phyloP scores from a whole-genome alignment of 2,113 vertebrate species.

The Sylvia atricapilla region DNA sequence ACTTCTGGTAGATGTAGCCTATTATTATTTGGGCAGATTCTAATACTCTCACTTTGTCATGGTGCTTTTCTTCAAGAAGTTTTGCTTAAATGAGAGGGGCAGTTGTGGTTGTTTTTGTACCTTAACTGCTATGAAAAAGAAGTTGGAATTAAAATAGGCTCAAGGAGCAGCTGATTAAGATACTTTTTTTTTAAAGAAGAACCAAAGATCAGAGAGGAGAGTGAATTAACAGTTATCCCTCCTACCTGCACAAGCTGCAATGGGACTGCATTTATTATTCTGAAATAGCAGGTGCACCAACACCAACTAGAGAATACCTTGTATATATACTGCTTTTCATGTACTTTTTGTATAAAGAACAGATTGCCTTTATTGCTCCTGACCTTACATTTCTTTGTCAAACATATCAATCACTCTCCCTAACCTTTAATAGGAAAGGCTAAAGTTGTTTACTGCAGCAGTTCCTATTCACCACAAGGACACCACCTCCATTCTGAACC shows the following conservation, averaged over 20 bases:
- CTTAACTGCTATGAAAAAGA: neutral
- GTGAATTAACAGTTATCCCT: neutral
- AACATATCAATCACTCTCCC: conserved; percentile 19
- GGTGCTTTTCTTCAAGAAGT: neutral
- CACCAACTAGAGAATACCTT: neutral
- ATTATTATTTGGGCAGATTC: neutral
- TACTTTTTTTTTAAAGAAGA: neutral
- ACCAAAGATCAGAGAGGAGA: neutral
- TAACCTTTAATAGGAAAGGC: conserved; percentile 56
- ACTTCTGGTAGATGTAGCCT: neutral
- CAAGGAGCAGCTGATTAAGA: neutral
- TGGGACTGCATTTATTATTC: neutral
- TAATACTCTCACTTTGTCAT: neutral
- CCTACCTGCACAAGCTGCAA: neutral
- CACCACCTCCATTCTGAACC: neutral
- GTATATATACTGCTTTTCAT: neutral
- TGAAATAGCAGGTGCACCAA: conserved; percentile 4
- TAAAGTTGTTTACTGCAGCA: conserved; percentile 18
- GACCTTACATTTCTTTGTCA: conserved; percentile 53
- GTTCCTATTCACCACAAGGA: conserved; percentile 35
- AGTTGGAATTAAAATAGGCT: neutral
- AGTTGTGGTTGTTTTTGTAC: neutral
- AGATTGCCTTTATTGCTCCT: conserved; percentile 43
- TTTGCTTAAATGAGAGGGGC: neutral
- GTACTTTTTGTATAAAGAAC: conserved; percentile 46